phyloP scores from a whole-genome alignment of 2,888 invertebrate species.

The Lithophane socia region DNA sequence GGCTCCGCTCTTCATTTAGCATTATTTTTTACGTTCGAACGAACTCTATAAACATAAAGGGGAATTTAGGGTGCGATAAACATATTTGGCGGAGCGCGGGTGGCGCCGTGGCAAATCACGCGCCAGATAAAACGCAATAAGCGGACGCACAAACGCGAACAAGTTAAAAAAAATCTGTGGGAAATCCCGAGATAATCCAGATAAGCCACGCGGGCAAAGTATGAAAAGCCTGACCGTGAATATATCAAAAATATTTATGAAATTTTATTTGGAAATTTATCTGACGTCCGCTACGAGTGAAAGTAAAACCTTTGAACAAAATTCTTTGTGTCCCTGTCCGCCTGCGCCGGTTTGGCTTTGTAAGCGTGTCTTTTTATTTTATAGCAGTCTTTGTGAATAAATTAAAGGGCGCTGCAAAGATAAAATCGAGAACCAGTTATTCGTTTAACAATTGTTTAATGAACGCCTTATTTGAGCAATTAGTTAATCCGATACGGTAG shows the following conservation, averaged over 20 bases:
- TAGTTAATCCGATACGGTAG: conserved; percentile 36
- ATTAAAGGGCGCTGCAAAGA: conserved; percentile 64
- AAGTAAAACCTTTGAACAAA: conserved; percentile 69
- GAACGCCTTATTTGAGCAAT: conserved; percentile 38
- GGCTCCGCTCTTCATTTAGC: conserved; percentile 73
- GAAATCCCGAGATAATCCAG: conserved; percentile 87
- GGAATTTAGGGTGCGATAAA: conserved; percentile 81
- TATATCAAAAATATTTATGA: conserved; percentile 88
- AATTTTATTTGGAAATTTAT: conserved; percentile 84
- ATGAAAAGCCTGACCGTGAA: conserved; percentile 88
- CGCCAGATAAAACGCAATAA: conserved; percentile 83
- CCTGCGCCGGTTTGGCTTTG: conserved; percentile 63
- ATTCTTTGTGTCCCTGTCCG: conserved; percentile 71
- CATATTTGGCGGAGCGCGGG: conserved; percentile 78
- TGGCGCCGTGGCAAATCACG: conserved; percentile 78
- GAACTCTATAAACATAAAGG: conserved; percentile 78
- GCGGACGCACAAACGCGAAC: conserved; percentile 83
- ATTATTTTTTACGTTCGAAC: conserved; percentile 77
- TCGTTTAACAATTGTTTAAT: conserved; percentile 37
- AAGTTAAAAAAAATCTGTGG: conserved; percentile 84
- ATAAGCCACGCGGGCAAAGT: conserved; percentile 88
- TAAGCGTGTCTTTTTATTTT: conserved; percentile 62
- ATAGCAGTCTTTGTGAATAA: conserved; percentile 67
- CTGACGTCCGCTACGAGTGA: conserved; percentile 73
- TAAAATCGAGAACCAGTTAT: conserved; percentile 57